A percentile compares a stretch with the other conserved stretches of the same genome.
Conservation (phyloP, 2,797 vertebrate genomes). For the Notoglanidium macrostoma region DNA sequence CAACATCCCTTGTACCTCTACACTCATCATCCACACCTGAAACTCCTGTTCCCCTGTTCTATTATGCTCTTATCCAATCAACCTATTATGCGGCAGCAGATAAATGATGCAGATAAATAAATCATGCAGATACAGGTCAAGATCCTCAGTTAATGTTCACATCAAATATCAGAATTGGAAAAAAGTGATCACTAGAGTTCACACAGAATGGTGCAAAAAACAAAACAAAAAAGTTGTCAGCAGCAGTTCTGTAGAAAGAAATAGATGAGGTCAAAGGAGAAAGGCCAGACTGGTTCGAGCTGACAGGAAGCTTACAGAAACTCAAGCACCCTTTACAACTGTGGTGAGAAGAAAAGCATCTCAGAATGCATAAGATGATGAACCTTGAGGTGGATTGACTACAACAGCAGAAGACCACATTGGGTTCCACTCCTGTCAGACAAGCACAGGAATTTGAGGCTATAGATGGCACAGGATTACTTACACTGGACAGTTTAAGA, state of each 20-base stretch:
- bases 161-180: not conserved
- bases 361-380: not conserved
- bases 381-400: not conserved
- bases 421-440: not conserved
- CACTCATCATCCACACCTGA: not conserved
- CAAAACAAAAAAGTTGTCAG: not conserved
- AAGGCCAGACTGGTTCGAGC: not conserved
- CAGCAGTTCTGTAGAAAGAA: not conserved
- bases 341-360: not conserved
- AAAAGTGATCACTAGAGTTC: not conserved
- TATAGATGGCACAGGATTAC: not conserved
- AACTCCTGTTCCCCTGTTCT: not conserved
- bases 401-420: not conserved
- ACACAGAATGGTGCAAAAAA: not conserved
- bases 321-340: not conserved
- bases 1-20: not conserved
- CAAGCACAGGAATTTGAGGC: not conserved
- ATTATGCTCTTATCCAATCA: not conserved
- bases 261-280: not conserved
- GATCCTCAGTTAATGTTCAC: not conserved
- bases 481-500: not conserved
- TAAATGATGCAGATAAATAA: not conserved
- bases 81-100: not conserved
- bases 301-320: not conserved
- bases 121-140: constrained; percentile 1